Conservation (phyloP, 2,113 vertebrate genomes). For the Candoia aspera region DNA sequence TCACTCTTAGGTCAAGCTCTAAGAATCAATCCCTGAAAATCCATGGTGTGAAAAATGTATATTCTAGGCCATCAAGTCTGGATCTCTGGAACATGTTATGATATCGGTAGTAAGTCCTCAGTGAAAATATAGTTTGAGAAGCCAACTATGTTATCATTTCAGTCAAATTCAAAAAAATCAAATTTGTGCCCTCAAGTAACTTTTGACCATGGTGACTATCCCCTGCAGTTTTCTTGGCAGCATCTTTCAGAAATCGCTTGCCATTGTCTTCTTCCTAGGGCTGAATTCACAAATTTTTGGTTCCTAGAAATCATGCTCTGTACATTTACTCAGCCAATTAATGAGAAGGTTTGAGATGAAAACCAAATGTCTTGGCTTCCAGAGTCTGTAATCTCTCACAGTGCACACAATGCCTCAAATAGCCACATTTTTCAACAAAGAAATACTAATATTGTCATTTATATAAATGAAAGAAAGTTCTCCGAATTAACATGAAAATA, state of each 20-base stretch:
- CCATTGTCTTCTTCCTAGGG: neutral
- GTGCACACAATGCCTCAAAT: neutral
- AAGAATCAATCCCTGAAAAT: neutral
- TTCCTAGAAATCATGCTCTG: neutral
- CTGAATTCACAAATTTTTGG: neutral
- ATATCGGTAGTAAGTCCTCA: neutral
- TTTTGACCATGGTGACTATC: neutral
- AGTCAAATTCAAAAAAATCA: neutral
- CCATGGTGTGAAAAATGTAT: neutral
- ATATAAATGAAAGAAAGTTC: neutral
- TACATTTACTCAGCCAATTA: neutral
- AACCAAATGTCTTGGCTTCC: neutral
- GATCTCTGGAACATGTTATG: neutral
- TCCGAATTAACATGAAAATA: neutral
- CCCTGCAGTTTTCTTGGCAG: neutral
- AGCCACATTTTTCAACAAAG: neutral
- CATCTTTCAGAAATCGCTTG: neutral
- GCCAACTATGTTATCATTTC: neutral
- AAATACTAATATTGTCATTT: neutral
- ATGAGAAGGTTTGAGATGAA: neutral
- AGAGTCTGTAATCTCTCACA: neutral
- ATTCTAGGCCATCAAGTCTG: neutral
- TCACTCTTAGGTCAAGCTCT: neutral
- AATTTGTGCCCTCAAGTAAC: neutral
- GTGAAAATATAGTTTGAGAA: neutral